Conservation (phyloP, 2,113 vertebrate genomes). For the Dermatemys mawii region DNA sequence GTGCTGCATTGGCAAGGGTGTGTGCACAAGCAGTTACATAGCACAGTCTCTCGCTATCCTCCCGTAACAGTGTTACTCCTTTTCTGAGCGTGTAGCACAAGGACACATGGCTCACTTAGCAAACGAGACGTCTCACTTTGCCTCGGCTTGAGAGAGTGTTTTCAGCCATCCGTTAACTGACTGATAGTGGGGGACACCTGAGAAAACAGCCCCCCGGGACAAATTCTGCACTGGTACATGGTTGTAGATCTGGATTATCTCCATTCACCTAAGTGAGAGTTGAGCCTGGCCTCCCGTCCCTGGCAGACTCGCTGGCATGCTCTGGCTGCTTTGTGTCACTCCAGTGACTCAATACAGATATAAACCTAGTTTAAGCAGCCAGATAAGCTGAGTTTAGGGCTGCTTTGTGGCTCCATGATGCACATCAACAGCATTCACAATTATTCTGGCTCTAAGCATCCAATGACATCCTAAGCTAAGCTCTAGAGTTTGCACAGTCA, state of each 20-base stretch:
- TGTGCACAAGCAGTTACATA: no score
- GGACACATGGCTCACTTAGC: background rate
- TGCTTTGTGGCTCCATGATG: background rate
- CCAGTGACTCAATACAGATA: accelerated
- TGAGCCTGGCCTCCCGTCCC: background rate
- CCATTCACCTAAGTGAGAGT: background rate
- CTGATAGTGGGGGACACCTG: background rate
- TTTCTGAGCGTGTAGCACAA: no score
- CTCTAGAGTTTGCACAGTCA: background rate
- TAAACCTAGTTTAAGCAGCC: background rate
- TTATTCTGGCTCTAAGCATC: background rate
- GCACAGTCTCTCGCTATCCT: no score
- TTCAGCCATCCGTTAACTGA: background rate
- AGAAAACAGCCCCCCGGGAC: background rate
- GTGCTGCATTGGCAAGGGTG: no score
- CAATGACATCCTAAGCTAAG: background rate
- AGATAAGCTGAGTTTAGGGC: background rate
- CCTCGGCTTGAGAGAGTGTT: background rate
- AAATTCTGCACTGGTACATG: accelerated
- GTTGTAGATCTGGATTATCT: accelerated
- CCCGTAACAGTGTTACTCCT: no score
- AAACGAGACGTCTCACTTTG: background rate
- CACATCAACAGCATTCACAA: background rate
- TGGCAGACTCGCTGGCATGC: accelerated
- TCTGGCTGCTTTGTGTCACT: background rate